Percentiles rank a stretch among this genome's conserved stretches.
These are phyloP conservation scores for Uropetala carovei DNA, from an alignment of 2,888 invertebrate species.

Conservation along the genomic window DNA sequence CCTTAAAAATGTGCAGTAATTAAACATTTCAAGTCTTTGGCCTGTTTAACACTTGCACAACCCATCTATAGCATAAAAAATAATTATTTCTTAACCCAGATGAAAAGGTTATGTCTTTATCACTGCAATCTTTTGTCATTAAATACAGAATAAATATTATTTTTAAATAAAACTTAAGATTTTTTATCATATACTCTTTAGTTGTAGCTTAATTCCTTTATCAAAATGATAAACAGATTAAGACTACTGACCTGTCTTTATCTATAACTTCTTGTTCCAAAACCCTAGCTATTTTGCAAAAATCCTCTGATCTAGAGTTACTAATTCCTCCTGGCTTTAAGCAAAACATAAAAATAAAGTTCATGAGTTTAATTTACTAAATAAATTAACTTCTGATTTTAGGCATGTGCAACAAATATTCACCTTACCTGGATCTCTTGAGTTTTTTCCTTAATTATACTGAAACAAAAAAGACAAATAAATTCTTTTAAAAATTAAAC, in stretches of 20 bases:
- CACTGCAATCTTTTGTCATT: too few species aligned
- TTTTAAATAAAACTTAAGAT: background rate
- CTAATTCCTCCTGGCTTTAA: background rate
- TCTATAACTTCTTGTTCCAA: slow-evolving; percentile 35
- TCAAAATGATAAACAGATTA: background rate
- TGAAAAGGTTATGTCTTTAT: too few species aligned
- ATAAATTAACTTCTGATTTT: background rate
- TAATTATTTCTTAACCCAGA: too few species aligned
- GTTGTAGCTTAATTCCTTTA: background rate
- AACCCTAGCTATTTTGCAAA: background rate
- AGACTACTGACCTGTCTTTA: slow-evolving; percentile 25
- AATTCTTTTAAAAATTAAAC: background rate
- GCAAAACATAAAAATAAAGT: background rate
- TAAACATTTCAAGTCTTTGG: too few species aligned
- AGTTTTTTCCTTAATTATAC: background rate
- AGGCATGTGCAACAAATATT: background rate
- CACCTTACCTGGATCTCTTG: slow-evolving; percentile 37
- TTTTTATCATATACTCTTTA: background rate
- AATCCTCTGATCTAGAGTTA: background rate
- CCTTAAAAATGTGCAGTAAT: too few species aligned
- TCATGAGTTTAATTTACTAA: background rate
- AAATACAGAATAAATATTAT: background rate
- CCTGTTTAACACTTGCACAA: too few species aligned
- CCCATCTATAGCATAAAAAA: too few species aligned
- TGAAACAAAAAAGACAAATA: slow-evolving; percentile 7